Conservation (phyloP, 2,888 invertebrate species). For the Gymnosoma rotundatum region DNA sequence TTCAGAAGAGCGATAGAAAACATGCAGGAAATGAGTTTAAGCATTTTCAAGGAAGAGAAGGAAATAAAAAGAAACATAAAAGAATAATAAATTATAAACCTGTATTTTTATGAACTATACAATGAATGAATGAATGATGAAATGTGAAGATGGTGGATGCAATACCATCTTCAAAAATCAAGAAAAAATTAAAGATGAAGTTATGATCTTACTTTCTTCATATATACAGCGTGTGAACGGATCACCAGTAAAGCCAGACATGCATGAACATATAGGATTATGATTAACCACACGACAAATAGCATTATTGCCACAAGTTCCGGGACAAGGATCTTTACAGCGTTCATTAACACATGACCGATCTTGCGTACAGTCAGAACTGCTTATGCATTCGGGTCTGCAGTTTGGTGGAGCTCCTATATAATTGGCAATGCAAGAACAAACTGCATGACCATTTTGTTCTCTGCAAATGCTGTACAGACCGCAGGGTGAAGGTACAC, state of each 20-base stretch:
- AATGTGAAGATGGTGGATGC: constrained; percentile 45
- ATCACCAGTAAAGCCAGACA: constrained; percentile 89
- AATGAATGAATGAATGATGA: constrained; percentile 13
- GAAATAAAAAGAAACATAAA: constrained; percentile 66
- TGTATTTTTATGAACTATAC: too few species aligned
- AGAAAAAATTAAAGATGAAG: constrained; percentile 26
- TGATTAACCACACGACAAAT: constrained; percentile 92
- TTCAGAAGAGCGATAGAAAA: constrained; percentile 64
- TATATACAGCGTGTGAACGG: constrained; percentile 89
- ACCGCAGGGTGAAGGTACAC: constrained; percentile 89
- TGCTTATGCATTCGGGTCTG: constrained; percentile 91
- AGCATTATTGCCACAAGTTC: constrained; percentile 92
- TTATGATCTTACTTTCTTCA: constrained; percentile 86
- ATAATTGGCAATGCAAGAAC: constrained; percentile 90
- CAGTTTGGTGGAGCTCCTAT: constrained; percentile 90
- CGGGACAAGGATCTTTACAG: constrained; percentile 91
- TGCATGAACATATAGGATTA: constrained; percentile 92
- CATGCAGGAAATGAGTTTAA: constrained; percentile 68
- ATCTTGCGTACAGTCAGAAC: constrained; percentile 91
- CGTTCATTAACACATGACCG: constrained; percentile 90
- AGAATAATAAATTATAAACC: too few species aligned
- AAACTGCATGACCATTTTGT: constrained; percentile 89
- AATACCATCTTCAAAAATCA: constrained; percentile 24
- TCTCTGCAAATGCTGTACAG: constrained; percentile 90
- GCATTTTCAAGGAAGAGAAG: constrained; percentile 70